Evolutionary conservation across 1,140 invertebrate genomes (phyloP).

Genomic region (Lasaia peninsularis): DNA sequence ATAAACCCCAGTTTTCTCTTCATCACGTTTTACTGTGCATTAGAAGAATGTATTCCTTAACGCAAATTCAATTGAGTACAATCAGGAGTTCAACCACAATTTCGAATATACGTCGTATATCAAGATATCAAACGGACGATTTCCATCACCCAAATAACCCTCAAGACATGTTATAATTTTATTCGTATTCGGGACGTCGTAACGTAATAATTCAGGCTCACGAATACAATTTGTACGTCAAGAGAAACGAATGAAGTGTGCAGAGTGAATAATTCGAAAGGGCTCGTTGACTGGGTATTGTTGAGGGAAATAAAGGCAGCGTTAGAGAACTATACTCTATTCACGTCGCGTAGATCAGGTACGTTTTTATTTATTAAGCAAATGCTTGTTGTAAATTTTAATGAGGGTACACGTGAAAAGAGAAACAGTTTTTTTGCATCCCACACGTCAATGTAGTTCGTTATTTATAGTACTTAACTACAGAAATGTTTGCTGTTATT

Average conservation of each 20-base stretch:
- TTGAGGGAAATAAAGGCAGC: constrained; percentile 24
- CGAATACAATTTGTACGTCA: constrained; percentile 53
- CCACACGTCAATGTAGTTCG: background rate
- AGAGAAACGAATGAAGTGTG: constrained; percentile 47
- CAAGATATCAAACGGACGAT: constrained; percentile 16
- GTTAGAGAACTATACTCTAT: constrained; percentile 23
- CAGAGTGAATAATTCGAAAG: constrained; percentile 48
- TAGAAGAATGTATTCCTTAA: background rate
- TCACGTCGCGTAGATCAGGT: constrained; percentile 14
- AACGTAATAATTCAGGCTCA: constrained; percentile 52
- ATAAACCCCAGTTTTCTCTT: no score
- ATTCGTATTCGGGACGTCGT: constrained; percentile 38
- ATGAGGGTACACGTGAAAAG: constrained; percentile 3
- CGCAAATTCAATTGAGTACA: background rate
- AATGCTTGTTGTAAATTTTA: constrained; percentile 11
- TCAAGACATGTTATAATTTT: constrained; percentile 38
- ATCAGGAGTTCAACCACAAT: constrained; percentile 15
- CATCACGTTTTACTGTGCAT: no score
- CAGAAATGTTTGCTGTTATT: background rate
- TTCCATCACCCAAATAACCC: constrained; percentile 14
- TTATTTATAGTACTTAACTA: background rate
- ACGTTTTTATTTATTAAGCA: constrained; percentile 13
- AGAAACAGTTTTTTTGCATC: background rate
- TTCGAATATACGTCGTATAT: constrained; percentile 15
- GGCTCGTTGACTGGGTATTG: constrained; percentile 34